Percentiles rank a stretch among this genome's conserved stretches.
Evolutionary conservation across 2,888 invertebrate genomes (phyloP).

Genomic region (Steromphala cineraria): DNA sequence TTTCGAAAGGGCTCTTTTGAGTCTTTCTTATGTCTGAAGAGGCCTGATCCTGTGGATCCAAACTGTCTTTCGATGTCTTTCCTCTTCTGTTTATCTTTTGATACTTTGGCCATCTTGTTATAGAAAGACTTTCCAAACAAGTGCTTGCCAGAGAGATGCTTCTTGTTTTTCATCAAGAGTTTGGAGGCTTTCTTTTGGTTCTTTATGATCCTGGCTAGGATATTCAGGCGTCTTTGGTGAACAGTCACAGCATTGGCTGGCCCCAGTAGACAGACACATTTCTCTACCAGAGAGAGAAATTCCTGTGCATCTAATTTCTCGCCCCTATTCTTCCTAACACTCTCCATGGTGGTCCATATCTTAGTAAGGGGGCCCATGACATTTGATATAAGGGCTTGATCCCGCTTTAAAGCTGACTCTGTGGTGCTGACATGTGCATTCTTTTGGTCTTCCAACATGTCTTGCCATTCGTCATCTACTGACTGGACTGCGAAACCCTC

Average conservation of each 20-base stretch:
- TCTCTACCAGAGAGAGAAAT: conserved; percentile 9
- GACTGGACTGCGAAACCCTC: neutral
- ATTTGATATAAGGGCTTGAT: neutral
- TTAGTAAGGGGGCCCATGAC: conserved; percentile 19
- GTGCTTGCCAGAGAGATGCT: neutral
- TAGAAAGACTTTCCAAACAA: conserved; percentile 17
- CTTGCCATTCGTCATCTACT: conserved; percentile 23
- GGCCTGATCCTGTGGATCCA: too few relatives aligned
- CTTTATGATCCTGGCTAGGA: neutral
- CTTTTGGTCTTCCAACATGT: neutral
- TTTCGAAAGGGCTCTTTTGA: too few relatives aligned
- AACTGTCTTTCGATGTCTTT: too few relatives aligned
- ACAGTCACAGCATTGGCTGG: neutral
- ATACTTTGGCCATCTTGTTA: neutral
- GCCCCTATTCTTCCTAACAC: neutral
- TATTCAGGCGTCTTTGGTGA: neutral
- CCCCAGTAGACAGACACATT: conserved; percentile 16
- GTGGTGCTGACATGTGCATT: neutral
- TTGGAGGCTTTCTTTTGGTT: conserved; percentile 14
- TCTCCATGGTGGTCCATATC: conserved; percentile 10
- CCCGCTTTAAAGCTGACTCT: too few relatives aligned
- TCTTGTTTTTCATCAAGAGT: neutral
- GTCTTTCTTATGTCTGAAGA: too few relatives aligned
- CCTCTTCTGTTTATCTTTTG: too few relatives aligned
- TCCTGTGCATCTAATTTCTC: neutral